phyloP scores from a whole-genome alignment of 2,888 invertebrate genomes.

The Galerucella pusilla region DNA sequence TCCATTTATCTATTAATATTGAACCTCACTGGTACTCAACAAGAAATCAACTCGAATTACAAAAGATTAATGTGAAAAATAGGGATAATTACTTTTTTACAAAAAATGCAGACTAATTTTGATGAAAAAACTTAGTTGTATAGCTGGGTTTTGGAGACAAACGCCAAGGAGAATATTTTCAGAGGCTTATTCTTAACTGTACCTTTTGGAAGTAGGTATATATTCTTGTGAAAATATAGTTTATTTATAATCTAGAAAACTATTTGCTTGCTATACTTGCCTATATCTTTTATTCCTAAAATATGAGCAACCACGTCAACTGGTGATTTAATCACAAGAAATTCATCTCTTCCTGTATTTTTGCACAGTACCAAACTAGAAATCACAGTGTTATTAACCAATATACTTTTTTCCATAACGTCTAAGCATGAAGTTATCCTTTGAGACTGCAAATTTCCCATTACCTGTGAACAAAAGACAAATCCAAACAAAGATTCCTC shows the following conservation, averaged over 20 bases:
- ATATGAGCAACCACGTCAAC: conserved; percentile 47
- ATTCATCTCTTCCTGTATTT: background rate
- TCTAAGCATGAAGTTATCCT: conserved; percentile 45
- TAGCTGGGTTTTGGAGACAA: no score
- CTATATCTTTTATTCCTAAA: conserved; percentile 49
- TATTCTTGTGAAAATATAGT: no score
- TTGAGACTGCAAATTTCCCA: conserved; percentile 42
- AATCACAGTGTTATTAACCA: conserved; percentile 43
- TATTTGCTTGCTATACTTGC: conserved; percentile 28
- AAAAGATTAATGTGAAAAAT: no score
- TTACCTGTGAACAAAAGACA: conserved; percentile 23
- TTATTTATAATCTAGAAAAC: background rate
- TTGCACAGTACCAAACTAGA: conserved; percentile 44
- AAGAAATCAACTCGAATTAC: no score
- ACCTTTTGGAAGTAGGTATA: no score
- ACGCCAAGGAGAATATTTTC: no score
- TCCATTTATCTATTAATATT: no score
- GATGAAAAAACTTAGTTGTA: no score
- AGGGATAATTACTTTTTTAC: no score
- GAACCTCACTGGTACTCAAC: no score
- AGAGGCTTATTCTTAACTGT: no score
- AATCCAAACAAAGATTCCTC: background rate
- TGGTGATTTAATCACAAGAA: conserved; percentile 37
- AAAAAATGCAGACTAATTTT: no score
- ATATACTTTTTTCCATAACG: conserved; percentile 46